A percentile compares a stretch with the other conserved stretches of the same genome.
Conservation (phyloP, 2,797 vertebrate genomes). For the Danio jaintianensis region DNA sequence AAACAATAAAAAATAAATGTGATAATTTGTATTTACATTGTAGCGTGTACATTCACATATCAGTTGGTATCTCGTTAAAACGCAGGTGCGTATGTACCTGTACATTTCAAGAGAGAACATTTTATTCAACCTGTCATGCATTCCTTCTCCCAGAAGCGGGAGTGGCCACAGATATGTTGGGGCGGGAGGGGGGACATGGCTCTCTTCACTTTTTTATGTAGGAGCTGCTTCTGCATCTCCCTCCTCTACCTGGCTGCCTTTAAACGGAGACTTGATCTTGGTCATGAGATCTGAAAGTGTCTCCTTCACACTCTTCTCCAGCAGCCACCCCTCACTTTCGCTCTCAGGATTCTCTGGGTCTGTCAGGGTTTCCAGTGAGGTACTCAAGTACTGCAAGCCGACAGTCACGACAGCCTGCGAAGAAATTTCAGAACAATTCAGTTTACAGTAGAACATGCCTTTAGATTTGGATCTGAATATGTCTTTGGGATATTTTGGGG, state of each 20-base stretch:
- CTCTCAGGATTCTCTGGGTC: conserved; percentile 91
- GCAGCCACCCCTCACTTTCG: conserved; percentile 91
- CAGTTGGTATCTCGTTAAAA: conserved; percentile 43
- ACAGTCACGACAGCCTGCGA: conserved; percentile 81
- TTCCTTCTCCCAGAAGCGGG: conserved; percentile 47
- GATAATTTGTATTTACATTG: conserved; percentile 65
- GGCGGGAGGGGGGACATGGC: not conserved
- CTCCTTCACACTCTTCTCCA: conserved; percentile 91
- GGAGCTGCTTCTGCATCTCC: conserved; percentile 69
- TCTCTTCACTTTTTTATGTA: conserved; percentile 80
- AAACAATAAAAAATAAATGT: conserved; percentile 69
- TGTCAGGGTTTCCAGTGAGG: conserved; percentile 85
- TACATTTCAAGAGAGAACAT: conserved; percentile 47
- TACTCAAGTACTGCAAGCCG: conserved; percentile 88
- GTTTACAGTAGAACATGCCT: not conserved
- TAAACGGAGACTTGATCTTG: conserved; percentile 84
- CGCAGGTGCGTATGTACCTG: conserved; percentile 10
- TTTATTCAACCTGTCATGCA: conserved; percentile 49
- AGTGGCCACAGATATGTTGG: conserved; percentile 63
- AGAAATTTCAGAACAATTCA: not conserved
- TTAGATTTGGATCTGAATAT: not conserved
- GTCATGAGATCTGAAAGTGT: conserved; percentile 80
- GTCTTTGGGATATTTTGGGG: not conserved
- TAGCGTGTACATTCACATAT: conserved; percentile 53
- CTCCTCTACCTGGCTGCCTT: conserved; percentile 87